These are phyloP conservation scores for Leptocoma aspasia DNA, from an alignment of 2,113 vertebrate genomes.

Conservation along the genomic window DNA sequence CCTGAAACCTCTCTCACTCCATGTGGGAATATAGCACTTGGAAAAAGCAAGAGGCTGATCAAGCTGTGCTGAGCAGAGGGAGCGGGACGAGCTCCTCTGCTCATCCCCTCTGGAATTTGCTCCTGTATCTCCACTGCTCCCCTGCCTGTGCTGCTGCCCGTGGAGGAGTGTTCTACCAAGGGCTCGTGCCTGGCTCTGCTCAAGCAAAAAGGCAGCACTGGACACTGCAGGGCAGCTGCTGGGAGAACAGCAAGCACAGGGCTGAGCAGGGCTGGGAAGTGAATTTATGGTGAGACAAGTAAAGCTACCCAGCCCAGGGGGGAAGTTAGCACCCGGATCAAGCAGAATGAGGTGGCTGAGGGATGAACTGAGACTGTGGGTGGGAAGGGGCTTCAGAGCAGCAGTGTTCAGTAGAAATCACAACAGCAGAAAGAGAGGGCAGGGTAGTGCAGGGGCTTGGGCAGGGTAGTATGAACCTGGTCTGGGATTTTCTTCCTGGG, in stretches of 20 bases:
- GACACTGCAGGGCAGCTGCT: background rate
- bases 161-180: fast-evolving
- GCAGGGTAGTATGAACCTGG: background rate
- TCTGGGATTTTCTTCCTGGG: background rate
- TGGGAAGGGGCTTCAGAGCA: background rate
- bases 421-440: background rate
- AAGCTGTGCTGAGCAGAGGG: background rate
- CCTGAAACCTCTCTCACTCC: constrained; percentile 40
- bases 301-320: fast-evolving
- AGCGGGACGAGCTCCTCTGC: fast-evolving
- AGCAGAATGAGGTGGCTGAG: fast-evolving
- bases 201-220: background rate
- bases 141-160: fast-evolving
- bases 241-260: background rate
- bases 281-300: background rate
- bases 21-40: constrained; percentile 11
- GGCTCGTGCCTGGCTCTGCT: background rate
- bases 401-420: background rate
- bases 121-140: background rate
- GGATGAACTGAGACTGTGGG: background rate
- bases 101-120: background rate
- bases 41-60: constrained; percentile 13
- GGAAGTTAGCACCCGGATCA: background rate
- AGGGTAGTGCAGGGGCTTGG: background rate
- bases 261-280: background rate